Percentiles rank a stretch among this genome's conserved stretches.
phyloP scores from a whole-genome alignment of 2,113 vertebrate genomes.

The Cromileptes altivelis region DNA sequence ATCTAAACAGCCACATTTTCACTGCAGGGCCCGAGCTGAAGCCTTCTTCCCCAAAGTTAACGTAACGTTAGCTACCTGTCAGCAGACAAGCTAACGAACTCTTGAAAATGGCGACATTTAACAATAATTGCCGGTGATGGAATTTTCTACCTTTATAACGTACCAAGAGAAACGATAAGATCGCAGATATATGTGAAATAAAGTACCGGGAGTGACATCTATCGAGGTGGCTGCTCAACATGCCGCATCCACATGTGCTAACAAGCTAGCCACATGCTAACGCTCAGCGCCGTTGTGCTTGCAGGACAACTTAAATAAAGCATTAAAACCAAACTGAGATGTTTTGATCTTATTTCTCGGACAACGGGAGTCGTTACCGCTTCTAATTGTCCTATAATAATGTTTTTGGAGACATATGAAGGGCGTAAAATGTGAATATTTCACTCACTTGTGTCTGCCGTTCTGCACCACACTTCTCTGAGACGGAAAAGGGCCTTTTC shows the following conservation, averaged over 20 bases:
- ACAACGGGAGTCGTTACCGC: accelerated
- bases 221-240: background rate
- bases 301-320: constrained; percentile 34
- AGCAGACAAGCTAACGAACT: background rate
- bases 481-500: constrained; percentile 84
- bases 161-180: accelerated
- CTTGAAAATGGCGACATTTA: accelerated
- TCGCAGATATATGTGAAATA: accelerated
- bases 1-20: no score
- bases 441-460: constrained; percentile 81
- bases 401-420: accelerated
- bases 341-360: accelerated
- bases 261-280: constrained; percentile 66
- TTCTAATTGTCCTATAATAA: accelerated
- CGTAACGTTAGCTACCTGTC: background rate
- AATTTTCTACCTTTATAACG: accelerated
- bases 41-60: constrained; percentile 27
- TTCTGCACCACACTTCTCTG: constrained; percentile 71
- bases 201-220: background rate
- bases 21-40: constrained; percentile 47
- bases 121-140: accelerated
- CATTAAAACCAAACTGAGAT: accelerated
- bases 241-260: constrained; percentile 76
- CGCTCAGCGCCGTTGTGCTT: constrained; percentile 18
- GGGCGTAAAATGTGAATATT: background rate